phyloP scores from a whole-genome alignment of 2,888 invertebrate species.

The Rhopalosiphum nymphaeae region DNA sequence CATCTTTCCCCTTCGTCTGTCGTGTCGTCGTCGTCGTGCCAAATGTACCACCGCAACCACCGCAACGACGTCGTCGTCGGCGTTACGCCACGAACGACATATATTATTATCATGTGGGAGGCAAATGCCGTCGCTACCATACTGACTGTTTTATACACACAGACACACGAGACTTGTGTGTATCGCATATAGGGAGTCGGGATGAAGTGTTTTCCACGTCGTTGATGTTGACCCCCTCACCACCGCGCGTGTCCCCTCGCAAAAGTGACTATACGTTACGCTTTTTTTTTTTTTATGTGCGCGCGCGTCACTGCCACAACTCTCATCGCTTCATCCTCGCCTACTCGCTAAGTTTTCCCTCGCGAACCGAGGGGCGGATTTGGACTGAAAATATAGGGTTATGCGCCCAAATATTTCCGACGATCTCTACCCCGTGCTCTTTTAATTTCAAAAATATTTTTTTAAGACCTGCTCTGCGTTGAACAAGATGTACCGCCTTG shows the following conservation, averaged over 20 bases:
- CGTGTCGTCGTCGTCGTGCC: not conserved
- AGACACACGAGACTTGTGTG: not conserved
- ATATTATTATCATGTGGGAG: not conserved
- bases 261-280: not conserved
- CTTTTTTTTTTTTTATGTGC: not conserved
- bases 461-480: not conserved
- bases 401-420: not conserved
- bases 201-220: slow-evolving; percentile 43
- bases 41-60: not conserved
- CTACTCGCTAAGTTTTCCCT: not conserved
- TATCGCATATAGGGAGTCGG: not conserved
- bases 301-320: not conserved
- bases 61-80: slow-evolving; percentile 24
- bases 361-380: not conserved
- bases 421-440: not conserved
- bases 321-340: not conserved
- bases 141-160: not conserved
- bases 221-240: not conserved
- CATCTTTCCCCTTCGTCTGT: slow-evolving; percentile 19
- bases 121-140: not conserved
- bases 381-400: not conserved
- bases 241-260: no score
- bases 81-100: not conserved
- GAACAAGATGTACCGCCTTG: not conserved
- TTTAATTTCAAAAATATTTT: not conserved